phyloP scores from a whole-genome alignment of 2,888 invertebrate genomes.

The Mythimna loreyi region DNA sequence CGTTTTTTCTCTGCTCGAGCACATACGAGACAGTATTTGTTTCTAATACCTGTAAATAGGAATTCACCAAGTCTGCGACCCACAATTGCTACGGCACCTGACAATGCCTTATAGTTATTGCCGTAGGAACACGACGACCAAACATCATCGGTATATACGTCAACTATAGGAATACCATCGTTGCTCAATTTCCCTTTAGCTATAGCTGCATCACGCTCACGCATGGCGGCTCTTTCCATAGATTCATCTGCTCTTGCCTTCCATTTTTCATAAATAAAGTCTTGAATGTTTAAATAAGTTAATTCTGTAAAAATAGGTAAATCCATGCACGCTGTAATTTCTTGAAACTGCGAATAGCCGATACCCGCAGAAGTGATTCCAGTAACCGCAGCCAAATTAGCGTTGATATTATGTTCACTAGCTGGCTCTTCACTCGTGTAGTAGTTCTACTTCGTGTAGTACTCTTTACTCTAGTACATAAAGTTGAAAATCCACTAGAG shows the following conservation, averaged over 20 bases:
- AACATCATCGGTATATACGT: slow-evolving; percentile 4
- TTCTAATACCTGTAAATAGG: slow-evolving; percentile 1
- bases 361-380: too few species aligned
- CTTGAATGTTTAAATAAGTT: slow-evolving; percentile 1
- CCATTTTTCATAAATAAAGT: slow-evolving; percentile 12
- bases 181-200: slow-evolving; percentile 13
- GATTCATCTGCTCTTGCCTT: slow-evolving; percentile 12
- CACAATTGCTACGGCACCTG: slow-evolving; percentile 4
- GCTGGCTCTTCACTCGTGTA: too few species aligned
- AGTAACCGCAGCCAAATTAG: too few species aligned
- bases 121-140: slow-evolving; percentile 8
- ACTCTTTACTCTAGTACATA: too few species aligned
- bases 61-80: slow-evolving; percentile 3
- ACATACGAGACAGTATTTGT: slow-evolving; percentile 13
- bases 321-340: neutral
- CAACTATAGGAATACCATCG: slow-evolving; percentile 9
- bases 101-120: slow-evolving; percentile 7
- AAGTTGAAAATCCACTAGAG: too few species aligned
- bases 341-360: too few species aligned
- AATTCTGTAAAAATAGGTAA: neutral
- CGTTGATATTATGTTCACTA: too few species aligned
- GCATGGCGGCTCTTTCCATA: slow-evolving; percentile 13
- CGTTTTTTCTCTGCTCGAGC: slow-evolving; percentile 8
- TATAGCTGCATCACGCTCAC: slow-evolving; percentile 21
- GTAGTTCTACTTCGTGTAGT: too few species aligned